Evolutionary conservation across 2,888 invertebrate genomes (phyloP), one percentile per base, ranked within the genome.

Genomic region (Cephonodes hylas): DNA sequence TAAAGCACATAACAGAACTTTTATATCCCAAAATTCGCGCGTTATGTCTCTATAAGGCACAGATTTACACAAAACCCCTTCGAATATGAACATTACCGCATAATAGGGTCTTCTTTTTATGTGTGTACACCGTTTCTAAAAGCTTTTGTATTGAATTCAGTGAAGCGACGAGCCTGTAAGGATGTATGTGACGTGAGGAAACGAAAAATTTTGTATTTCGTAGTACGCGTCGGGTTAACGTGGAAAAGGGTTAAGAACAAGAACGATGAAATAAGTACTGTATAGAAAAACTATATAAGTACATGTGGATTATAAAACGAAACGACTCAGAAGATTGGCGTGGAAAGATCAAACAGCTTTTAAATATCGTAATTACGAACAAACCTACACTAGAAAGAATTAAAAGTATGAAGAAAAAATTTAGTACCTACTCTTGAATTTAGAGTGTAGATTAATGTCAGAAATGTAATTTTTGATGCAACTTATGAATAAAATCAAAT

Each of bases 131-230:
- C 25, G 23, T 48, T 42, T 69, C 68, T 73, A 69, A 78, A 75
- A 77, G 78, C 80, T 76, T 79, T 78, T 70, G 63, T 69, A 65
- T 53, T 8, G 60, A 38, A 73, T 64, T 75, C 74, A 73, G 44
- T 72, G 70, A 70, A 69, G 67, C 71, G 70, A 65, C 62, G 69
- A 64, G 65, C 64, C 62, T 64, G 64, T 62, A 64, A 65, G 63
- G 75, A 77, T 72, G 73, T 73, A 70, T 76, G 75, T 73, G 74
- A 77, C 79, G 69, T 73, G 66, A 42, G 53, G 65, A 66, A 44
- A 66, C 64, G 66, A 61, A 58, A 70, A 69, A 73, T 79, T 73
- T 73, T 38, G 18, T 59, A 59, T 59, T 59, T 59, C 58, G 44
- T 18, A 44, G 25, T 27, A 27, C 8, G 27, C 5, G 58, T 44